phyloP scores from a whole-genome alignment of 2,113 vertebrate species.

The Oenanthe oenanthe region DNA sequence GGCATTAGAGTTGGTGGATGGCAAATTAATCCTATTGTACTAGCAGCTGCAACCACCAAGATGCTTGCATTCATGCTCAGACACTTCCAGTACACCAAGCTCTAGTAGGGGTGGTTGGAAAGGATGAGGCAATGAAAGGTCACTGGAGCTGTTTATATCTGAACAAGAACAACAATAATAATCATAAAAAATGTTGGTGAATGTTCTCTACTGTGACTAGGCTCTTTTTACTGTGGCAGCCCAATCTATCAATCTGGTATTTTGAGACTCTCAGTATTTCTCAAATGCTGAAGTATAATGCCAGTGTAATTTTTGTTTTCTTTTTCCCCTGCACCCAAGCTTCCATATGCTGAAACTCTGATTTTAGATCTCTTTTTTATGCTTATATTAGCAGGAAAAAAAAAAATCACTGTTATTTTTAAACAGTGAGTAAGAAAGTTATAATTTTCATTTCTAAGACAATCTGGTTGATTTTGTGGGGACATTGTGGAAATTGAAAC shows the following conservation, averaged over 20 bases:
- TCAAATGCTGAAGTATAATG: not conserved
- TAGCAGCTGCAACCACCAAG: constrained; percentile 66
- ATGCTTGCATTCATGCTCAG: constrained; percentile 53
- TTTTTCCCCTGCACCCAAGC: not conserved
- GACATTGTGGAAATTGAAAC: not conserved
- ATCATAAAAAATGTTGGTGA: not conserved
- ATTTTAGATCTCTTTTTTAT: not conserved
- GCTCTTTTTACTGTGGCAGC: not conserved
- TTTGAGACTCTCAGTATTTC: not conserved
- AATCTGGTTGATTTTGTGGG: constrained; percentile 16
- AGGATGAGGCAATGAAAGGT: constrained; percentile 69
- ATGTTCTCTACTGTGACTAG: constrained; percentile 9
- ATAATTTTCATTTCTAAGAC: not conserved
- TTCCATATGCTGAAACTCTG: not conserved
- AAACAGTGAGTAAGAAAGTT: constrained; percentile 16
- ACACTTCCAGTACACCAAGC: constrained; percentile 66
- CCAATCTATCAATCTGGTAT: not conserved
- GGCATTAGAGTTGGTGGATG: constrained; percentile 74
- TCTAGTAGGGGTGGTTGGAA: constrained; percentile 60
- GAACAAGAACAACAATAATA: constrained; percentile 28
- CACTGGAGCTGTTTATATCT: constrained; percentile 54
- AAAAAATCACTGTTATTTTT: constrained; percentile 37
- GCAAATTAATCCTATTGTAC: constrained; percentile 77
- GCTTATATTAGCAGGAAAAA: not conserved
- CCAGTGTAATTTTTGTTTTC: not conserved